Percentiles rank a stretch among this genome's conserved stretches.
Conservation (phyloP, 2,113 vertebrate genomes). For the Neolamprologus caudopunctatus region DNA sequence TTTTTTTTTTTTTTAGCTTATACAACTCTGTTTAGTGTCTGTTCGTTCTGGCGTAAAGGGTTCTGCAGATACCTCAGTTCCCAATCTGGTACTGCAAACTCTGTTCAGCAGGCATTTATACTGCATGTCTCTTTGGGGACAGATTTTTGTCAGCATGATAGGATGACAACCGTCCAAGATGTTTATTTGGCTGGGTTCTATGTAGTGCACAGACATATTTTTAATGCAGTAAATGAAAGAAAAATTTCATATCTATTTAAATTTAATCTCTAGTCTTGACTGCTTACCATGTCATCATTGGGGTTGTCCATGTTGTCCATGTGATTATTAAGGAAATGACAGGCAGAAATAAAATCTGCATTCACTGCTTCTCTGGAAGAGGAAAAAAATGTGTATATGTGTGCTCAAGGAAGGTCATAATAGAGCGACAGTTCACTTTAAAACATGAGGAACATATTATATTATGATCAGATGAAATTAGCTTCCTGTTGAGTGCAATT, state of each 20-base stretch:
- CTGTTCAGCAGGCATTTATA: background rate
- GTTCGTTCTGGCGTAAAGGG: background rate
- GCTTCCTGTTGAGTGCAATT: background rate
- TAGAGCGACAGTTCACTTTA: background rate
- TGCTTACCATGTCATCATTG: constrained; percentile 77
- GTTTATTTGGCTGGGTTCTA: background rate
- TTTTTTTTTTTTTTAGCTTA: background rate
- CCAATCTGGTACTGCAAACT: background rate
- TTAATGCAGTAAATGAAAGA: background rate
- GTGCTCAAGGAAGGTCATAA: background rate
- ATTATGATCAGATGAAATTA: background rate
- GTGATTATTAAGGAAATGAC: constrained; percentile 77
- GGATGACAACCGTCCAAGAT: background rate
- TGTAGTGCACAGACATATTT: background rate
- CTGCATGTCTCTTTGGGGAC: background rate
- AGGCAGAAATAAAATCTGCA: constrained; percentile 77
- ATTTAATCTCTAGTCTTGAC: background rate
- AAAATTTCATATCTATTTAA: background rate
- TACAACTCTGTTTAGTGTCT: background rate
- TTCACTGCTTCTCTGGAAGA: constrained; percentile 61
- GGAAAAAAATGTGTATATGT: background rate
- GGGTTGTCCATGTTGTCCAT: constrained; percentile 78
- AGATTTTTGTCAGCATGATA: background rate
- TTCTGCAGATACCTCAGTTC: background rate
- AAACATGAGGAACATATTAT: background rate